Conservation (phyloP, 2,888 invertebrate species). For the Pseudolycoriella hygida region DNA sequence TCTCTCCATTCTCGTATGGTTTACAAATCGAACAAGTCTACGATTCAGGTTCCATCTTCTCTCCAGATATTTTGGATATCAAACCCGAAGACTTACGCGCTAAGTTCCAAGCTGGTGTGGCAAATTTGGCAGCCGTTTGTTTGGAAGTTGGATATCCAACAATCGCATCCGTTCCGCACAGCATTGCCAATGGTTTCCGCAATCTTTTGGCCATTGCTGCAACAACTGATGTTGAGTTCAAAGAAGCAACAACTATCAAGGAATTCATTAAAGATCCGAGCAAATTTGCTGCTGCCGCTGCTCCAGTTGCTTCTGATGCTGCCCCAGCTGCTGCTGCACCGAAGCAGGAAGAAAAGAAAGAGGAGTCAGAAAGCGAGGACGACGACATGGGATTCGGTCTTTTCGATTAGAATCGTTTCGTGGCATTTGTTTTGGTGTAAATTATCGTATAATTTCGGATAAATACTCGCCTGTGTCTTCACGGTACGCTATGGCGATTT, state of each 20-base stretch:
- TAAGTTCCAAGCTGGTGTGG: conserved; percentile 84
- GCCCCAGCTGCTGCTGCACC: conserved; percentile 44
- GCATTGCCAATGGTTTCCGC: conserved; percentile 95
- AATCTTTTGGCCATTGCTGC: conserved; percentile 94
- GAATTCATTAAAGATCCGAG: conserved; percentile 91
- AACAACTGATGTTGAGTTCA: conserved; percentile 87
- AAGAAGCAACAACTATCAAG: conserved; percentile 84
- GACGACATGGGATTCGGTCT: conserved; percentile 98
- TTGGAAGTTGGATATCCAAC: conserved; percentile 92
- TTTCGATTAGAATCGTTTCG: conserved; percentile 46
- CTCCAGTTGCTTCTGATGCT: conserved; percentile 39
- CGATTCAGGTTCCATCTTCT: conserved; percentile 95
- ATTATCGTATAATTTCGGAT: background rate
- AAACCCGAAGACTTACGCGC: conserved; percentile 87
- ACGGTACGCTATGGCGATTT: conserved; percentile 4
- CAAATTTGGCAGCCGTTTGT: conserved; percentile 85
- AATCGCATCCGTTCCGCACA: conserved; percentile 91
- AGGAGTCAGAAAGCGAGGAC: conserved; percentile 65
- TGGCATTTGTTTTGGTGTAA: background rate
- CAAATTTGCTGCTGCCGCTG: conserved; percentile 63
- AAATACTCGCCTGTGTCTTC: conserved; percentile 4
- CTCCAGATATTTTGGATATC: conserved; percentile 93
- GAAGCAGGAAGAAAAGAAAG: conserved; percentile 63
- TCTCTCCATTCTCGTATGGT: conserved; percentile 99
- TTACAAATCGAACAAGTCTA: conserved; percentile 91